A percentile compares a stretch with the other conserved stretches of the same genome.
Evolutionary conservation across 1,140 invertebrate genomes (phyloP).

Genomic region (Euura lappo): DNA sequence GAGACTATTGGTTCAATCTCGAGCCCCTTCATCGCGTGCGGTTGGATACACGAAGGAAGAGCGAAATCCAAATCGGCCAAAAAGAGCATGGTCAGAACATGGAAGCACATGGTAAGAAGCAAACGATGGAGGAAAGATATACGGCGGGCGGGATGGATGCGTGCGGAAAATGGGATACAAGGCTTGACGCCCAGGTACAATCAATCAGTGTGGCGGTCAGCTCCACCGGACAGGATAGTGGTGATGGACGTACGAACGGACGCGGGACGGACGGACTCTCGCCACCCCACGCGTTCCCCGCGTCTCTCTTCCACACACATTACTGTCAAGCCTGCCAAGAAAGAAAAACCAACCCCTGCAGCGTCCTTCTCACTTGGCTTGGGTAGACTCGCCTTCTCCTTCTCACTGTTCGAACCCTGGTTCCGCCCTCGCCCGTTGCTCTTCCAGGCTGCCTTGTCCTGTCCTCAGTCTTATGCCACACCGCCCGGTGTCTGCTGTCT

Average conservation of each 20-base stretch:
- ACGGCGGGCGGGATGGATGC: conserved; percentile 9
- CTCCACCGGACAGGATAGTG: conserved; percentile 8
- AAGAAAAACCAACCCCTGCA: conserved; percentile 26
- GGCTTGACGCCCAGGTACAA: conserved; percentile 26
- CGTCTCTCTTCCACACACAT: conserved; percentile 23
- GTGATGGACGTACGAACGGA: conserved; percentile 31
- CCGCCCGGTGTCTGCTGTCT: neutral
- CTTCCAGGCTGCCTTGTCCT: neutral
- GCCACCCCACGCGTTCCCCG: conserved; percentile 24
- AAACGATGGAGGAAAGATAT: conserved; percentile 19
- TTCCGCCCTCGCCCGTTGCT: neutral
- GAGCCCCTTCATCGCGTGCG: no score
- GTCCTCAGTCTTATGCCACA: neutral
- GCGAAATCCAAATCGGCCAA: neutral
- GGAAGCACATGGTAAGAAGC: conserved; percentile 16
- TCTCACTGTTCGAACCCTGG: neutral
- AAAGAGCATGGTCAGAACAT: neutral
- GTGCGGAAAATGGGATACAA: conserved; percentile 10
- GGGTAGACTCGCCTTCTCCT: neutral
- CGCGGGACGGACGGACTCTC: neutral
- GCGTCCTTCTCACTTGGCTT: neutral
- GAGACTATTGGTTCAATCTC: no score
- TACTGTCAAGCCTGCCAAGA: conserved; percentile 29
- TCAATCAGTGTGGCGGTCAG: conserved; percentile 29
- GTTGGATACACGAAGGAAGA: neutral